These are phyloP conservation scores for Ageneiosus marmoratus DNA, from an alignment of 2,113 vertebrate species.

Conservation along the genomic window DNA sequence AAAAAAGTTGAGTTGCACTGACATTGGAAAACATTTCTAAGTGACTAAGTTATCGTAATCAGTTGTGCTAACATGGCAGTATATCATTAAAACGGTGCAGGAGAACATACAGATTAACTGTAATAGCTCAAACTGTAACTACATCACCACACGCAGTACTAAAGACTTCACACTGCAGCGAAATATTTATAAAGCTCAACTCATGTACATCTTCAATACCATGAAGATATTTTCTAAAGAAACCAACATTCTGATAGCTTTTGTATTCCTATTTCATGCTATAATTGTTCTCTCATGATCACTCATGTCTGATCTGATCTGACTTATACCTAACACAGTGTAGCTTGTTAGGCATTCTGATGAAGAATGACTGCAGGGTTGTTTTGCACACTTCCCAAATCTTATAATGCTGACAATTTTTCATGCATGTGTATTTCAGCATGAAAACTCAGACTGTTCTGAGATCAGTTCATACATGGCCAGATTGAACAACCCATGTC, in stretches of 20 bases:
- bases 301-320: background rate
- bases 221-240: background rate
- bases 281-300: background rate
- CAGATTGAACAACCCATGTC: background rate
- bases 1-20: slow-evolving; percentile 7
- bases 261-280: background rate
- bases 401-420: background rate
- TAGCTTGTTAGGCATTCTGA: slow-evolving; percentile 22
- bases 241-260: background rate
- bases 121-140: background rate
- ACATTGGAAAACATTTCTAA: background rate
- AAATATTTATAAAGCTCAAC: background rate
- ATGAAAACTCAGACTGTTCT: background rate
- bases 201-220: background rate
- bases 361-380: slow-evolving; percentile 55
- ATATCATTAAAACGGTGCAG: background rate
- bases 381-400: background rate
- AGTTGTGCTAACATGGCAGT: background rate
- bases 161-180: background rate
- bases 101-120: background rate
- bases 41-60: background rate
- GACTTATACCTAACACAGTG: background rate
- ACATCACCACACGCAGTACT: background rate
- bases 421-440: background rate
- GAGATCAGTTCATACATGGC: background rate